Base-by-base conservation (phyloP, 2,113 vertebrate genomes). In the Cephalopterus ornatus region DNA sequence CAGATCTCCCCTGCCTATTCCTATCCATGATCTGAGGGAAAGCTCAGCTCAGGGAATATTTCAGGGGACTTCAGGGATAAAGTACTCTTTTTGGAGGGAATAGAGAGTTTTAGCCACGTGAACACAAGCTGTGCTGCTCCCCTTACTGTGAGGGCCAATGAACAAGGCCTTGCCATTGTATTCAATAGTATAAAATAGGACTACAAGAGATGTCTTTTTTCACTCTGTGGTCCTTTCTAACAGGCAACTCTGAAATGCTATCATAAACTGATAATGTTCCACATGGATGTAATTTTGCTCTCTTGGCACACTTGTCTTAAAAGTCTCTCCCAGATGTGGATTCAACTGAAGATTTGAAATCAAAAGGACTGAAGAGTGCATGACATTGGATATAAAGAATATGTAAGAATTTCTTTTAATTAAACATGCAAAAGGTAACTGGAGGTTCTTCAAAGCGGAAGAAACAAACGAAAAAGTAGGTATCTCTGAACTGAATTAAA, bases 91-190 rank as follows among this genome's bases (percentile, higher is more conserved):
- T 65, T 62, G 37, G 37, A 67, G 32, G 12, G 20, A 95, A 83
- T 2, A 42, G 8, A 44, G 53, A 30, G 5, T 61, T 79, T 92
- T 73, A 76, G 32, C 6, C 3, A 26, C 4, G 3, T n/a, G 44
- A 68, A 53, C 17, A 37, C 3, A 67, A 55, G 8, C 12, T 75
- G 8, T 44, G 14, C 4, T 0, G 0, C 22, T 33, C 19, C 23
- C 10, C 24, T 75, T 79, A 27, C 17, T 18, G 41, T 4, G 3
- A 67, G 18, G 8, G 33, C 8, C 10, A 50, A 50, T 6, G 3
- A 79, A 30, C 30, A 85, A 35, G 10, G 9, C 5, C 26, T 61
- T 81, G 17, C 8, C 12, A 24, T 46, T 42, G 7, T 59, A 32
- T 61, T 92, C 19, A 21, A 17, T 15, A 49, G 9, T 8, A 59